A percentile compares a stretch with the other conserved stretches of the same genome.
Evolutionary conservation across 2,888 invertebrate genomes (phyloP).

Genomic region (Synergus gifuensis): DNA sequence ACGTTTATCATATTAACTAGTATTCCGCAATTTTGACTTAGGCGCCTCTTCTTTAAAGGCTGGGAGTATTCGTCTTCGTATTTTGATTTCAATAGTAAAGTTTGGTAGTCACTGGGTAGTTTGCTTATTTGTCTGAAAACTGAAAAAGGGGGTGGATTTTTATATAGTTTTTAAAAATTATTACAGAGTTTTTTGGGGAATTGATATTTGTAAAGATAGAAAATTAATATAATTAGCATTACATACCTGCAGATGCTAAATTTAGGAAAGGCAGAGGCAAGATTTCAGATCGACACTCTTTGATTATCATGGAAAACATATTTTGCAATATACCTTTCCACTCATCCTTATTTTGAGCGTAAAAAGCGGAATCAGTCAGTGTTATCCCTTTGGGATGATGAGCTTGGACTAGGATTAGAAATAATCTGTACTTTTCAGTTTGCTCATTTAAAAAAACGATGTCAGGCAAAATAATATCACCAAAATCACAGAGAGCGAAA

Average conservation of each 20-base stretch:
- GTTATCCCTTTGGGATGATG: slow-evolving; percentile 79
- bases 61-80: slow-evolving; percentile 46
- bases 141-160: slow-evolving; percentile 49
- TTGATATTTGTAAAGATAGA: slow-evolving; percentile 51
- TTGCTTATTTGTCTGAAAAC: slow-evolving; percentile 73
- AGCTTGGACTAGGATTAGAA: slow-evolving; percentile 78
- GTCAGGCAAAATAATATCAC: slow-evolving; percentile 77
- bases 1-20: slow-evolving; percentile 66
- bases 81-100: neutral
- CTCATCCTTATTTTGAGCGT: slow-evolving; percentile 74
- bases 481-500: slow-evolving; percentile 79
- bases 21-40: slow-evolving; percentile 62
- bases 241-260: slow-evolving; percentile 69
- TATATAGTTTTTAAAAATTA: neutral
- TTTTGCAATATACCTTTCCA: slow-evolving; percentile 77
- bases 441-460: slow-evolving; percentile 75
- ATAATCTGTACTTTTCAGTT: slow-evolving; percentile 77
- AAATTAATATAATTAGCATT: neutral
- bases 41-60: slow-evolving; percentile 68
- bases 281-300: slow-evolving; percentile 65
- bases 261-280: slow-evolving; percentile 60
- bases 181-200: slow-evolving; percentile 65
- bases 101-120: slow-evolving; percentile 12
- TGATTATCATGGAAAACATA: slow-evolving; percentile 68
- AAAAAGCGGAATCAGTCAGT: slow-evolving; percentile 70